Evolutionary conservation across 2,113 vertebrate species (phyloP).

Genomic region (Centropus unirufus): DNA sequence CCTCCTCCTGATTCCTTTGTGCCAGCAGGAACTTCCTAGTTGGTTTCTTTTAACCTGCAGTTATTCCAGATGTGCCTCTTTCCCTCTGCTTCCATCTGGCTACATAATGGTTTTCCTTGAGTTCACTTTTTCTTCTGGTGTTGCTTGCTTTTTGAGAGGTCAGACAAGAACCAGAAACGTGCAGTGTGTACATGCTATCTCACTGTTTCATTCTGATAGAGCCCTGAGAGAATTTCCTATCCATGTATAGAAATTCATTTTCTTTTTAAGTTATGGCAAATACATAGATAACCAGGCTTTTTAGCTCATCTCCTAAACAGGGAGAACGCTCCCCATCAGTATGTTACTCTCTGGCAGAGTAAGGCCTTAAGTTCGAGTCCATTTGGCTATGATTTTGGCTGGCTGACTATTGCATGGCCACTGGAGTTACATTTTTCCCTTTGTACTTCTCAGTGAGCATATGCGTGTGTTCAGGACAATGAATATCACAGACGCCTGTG

Average conservation of each 20-base stretch:
- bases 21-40: background rate
- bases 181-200: background rate
- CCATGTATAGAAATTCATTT: background rate
- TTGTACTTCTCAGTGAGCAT: background rate
- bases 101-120: background rate
- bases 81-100: background rate
- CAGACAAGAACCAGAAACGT: background rate
- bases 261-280: background rate
- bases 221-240: background rate
- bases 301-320: background rate
- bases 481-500: background rate
- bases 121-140: background rate
- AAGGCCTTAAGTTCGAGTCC: background rate
- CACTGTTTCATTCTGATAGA: background rate
- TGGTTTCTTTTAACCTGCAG: background rate
- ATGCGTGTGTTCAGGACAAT: background rate
- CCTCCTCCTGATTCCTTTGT: background rate
- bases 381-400: background rate
- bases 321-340: background rate
- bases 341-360: background rate
- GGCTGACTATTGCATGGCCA: background rate
- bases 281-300: background rate
- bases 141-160: background rate
- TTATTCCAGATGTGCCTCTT: background rate
- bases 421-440: background rate